phyloP scores from a whole-genome alignment of 2,113 vertebrate genomes.

The Pardalotus punctatus region DNA sequence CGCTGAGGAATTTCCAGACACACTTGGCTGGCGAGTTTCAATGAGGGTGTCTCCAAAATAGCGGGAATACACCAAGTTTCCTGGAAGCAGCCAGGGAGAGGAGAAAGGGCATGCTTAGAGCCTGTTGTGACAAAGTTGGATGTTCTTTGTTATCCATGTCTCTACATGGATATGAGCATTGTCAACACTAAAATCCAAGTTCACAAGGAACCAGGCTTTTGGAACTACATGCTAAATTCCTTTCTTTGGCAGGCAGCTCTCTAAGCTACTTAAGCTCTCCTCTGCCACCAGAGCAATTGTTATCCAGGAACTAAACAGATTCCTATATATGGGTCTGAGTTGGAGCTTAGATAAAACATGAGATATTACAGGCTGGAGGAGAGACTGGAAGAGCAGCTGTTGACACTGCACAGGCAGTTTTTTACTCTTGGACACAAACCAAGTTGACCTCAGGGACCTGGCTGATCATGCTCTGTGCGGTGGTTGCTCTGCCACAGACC shows the following conservation, averaged over 20 bases:
- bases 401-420: not conserved
- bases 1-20: not conserved
- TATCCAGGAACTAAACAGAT: not conserved
- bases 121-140: not conserved
- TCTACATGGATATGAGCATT: not conserved
- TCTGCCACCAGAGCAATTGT: not conserved
- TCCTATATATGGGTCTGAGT: not conserved
- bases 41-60: not conserved
- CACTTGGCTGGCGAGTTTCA: not conserved
- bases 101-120: not conserved
- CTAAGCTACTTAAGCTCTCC: not conserved
- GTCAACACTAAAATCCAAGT: not conserved
- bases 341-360: not conserved
- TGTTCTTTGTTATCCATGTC: not conserved
- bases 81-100: not conserved
- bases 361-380: not conserved
- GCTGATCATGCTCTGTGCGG: not conserved
- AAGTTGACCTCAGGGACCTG: not conserved
- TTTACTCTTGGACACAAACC: not conserved
- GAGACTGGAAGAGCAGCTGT: not conserved
- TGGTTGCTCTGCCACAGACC: not conserved
- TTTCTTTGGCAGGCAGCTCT: not conserved
- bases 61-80: not conserved
- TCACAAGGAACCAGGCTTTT: not conserved
- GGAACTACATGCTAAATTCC: not conserved